phyloP scores from a whole-genome alignment of 92 coral and sea anemone genomes.

The Zoanthus gigantus region DNA sequence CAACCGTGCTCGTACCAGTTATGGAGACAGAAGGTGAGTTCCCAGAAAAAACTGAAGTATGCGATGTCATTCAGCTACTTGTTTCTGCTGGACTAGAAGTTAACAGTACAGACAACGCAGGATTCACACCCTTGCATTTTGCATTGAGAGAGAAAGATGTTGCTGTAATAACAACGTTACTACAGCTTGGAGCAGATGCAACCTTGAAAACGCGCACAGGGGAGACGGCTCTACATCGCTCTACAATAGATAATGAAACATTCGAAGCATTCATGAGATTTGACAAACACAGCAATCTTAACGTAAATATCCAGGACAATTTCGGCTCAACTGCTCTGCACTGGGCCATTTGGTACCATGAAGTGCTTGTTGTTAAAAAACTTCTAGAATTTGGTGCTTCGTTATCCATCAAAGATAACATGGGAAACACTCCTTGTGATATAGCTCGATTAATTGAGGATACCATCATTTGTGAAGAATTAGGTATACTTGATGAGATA shows the following conservation, averaged over 20 bases:
- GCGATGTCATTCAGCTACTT: slow-evolving; percentile 63
- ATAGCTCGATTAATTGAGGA: slow-evolving; percentile 59
- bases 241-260: slow-evolving; percentile 59
- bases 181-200: slow-evolving; percentile 64
- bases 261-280: slow-evolving; percentile 59
- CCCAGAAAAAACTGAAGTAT: slow-evolving; percentile 64
- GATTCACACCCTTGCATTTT: slow-evolving; percentile 62
- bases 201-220: slow-evolving; percentile 65
- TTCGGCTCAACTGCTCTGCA: slow-evolving; percentile 75
- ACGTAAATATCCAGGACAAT: slow-evolving; percentile 65
- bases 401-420: slow-evolving; percentile 56
- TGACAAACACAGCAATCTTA: slow-evolving; percentile 52
- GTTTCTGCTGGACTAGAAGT: slow-evolving; percentile 62
- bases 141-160: slow-evolving; percentile 68
- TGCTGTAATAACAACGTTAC: slow-evolving; percentile 64
- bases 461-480: slow-evolving; percentile 59
- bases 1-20: slow-evolving; percentile 68
- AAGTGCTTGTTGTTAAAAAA: slow-evolving; percentile 60
- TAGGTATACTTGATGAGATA: slow-evolving; percentile 58
- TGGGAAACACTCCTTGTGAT: slow-evolving; percentile 64
- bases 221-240: slow-evolving; percentile 55
- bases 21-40: slow-evolving; percentile 58
- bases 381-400: slow-evolving; percentile 58
- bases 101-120: slow-evolving; percentile 61
- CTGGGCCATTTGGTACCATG: slow-evolving; percentile 69